Evolutionary conservation across 2,113 vertebrate species (phyloP).

Genomic region (Limanda limanda): DNA sequence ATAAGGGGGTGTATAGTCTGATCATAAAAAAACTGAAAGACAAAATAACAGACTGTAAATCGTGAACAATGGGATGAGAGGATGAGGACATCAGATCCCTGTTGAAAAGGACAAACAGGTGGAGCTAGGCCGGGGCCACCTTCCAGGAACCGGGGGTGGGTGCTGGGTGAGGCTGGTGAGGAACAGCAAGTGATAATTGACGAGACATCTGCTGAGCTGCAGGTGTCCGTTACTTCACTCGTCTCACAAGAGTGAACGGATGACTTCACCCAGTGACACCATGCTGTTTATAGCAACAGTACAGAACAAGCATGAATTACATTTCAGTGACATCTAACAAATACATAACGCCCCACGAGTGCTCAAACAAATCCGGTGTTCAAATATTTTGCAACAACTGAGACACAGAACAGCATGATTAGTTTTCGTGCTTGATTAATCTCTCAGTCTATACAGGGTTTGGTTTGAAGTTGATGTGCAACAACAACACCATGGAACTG

Average conservation of each 20-base stretch:
- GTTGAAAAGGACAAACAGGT: conserved; percentile 34
- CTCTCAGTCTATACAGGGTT: conserved; percentile 8
- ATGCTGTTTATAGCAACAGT: conserved; percentile 74
- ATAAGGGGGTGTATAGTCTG: neutral
- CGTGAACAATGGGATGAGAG: neutral
- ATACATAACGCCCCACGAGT: neutral
- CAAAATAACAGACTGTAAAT: neutral
- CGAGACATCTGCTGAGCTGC: conserved; percentile 82
- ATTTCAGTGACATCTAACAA: neutral
- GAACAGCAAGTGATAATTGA: conserved; percentile 76
- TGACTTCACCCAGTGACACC: conserved; percentile 77
- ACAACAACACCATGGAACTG: too few relatives aligned
- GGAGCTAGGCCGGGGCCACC: conserved; percentile 34
- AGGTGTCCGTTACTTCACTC: conserved; percentile 79
- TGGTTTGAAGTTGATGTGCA: neutral
- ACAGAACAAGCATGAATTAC: conserved; percentile 35
- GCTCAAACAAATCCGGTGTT: neutral
- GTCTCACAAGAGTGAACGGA: conserved; percentile 79
- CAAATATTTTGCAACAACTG: neutral
- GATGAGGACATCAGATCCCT: conserved; percentile 1
- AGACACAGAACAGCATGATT: neutral
- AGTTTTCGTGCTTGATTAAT: conserved; percentile 15
- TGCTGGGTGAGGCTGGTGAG: conserved; percentile 49
- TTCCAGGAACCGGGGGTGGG: conserved; percentile 54
- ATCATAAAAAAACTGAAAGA: conserved; percentile 13